Base-by-base conservation (phyloP, 2,888 invertebrate genomes). In the Melangyna quadrimaculata region DNA sequence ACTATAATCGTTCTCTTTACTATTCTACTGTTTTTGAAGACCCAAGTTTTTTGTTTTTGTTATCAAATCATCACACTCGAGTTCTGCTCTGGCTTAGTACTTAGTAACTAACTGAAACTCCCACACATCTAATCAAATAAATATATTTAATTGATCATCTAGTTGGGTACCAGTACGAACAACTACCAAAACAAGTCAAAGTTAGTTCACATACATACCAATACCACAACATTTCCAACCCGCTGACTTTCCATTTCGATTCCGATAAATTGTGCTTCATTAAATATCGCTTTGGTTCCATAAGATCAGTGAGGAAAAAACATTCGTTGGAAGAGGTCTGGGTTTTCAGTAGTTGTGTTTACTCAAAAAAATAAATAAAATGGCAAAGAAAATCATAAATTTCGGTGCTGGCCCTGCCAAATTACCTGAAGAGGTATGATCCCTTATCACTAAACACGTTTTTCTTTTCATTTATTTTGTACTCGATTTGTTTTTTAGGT, bases 401-500 rank as follows among this genome's bases (percentile, higher is more conserved):
- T 99, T 99, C 92, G 98, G 98, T 57, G 97, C 98, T 71, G 99
- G 99, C 43, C 99, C 99, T 70, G 97, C 98, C 9, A 98, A 98
- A 93, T 93, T 99, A 88, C 98, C 99, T 0, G 94, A 95, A 93
- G 96, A 97, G 94, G 98, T 98, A 93, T 93, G 93, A 3, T 17
- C 3, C 48, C 2, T 22, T 22, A 19, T 48, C 22, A 12, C 22
- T 8, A 22, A 5, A 22, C 48, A 19, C 22, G 2, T 48, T 48
- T 22, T 48, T 6, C 6, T 24, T 7, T 19, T 19, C 12, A 5
- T 48, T 48, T 48, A 0, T 12, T 12, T 6, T 35, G 12, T 51
- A 7, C 17, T 48, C 10, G 12, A 48, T 51, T 51, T 27, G 3
- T 27, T n/a, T 27, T 24, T 1, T 89, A 98, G 98, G 98, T 99